These are phyloP conservation scores for Dascyllus trimaculatus DNA, from an alignment of 2,113 vertebrate species.

Conservation along the genomic window DNA sequence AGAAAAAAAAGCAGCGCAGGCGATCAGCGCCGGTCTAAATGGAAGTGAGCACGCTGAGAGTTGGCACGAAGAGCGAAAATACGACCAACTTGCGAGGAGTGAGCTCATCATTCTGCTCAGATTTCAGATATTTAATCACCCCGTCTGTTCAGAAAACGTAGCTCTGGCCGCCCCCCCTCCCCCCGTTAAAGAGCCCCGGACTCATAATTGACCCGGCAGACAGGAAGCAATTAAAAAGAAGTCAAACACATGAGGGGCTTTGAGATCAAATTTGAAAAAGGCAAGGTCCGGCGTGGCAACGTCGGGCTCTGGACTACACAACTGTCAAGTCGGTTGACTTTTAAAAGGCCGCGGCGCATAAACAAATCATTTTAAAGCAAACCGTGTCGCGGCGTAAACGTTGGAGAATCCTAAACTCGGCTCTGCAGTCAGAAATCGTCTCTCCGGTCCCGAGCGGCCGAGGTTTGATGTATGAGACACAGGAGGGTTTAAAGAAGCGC, in stretches of 20 bases:
- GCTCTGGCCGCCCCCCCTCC: constrained; percentile 34
- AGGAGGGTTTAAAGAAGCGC: constrained; percentile 63
- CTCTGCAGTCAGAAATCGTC: constrained; percentile 39
- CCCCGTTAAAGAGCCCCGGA: constrained; percentile 52
- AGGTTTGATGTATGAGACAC: constrained; percentile 69
- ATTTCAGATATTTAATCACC: constrained; percentile 79
- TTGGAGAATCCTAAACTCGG: constrained; percentile 50
- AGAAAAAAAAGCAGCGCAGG: constrained; percentile 32
- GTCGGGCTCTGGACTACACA: constrained; percentile 84
- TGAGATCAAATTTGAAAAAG: constrained; percentile 79
- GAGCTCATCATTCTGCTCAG: constrained; percentile 72
- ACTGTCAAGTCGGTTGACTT: constrained; percentile 86
- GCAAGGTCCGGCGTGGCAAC: constrained; percentile 57
- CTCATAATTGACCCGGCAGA: constrained; percentile 82
- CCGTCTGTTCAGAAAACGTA: constrained; percentile 58
- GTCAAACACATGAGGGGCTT: constrained; percentile 82
- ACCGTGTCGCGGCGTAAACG: constrained; percentile 74
- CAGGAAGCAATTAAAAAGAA: constrained; percentile 86
- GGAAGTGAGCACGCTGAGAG: constrained; percentile 53
- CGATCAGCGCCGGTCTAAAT: constrained; percentile 48
- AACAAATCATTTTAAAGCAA: constrained; percentile 83
- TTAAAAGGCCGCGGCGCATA: constrained; percentile 78
- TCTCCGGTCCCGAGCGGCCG: constrained; percentile 13
- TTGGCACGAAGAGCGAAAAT: constrained; percentile 65
- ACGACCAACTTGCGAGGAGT: constrained; percentile 61